phyloP scores from a whole-genome alignment of 2,797 vertebrate species.

The Scolopax bukidnonensis region DNA sequence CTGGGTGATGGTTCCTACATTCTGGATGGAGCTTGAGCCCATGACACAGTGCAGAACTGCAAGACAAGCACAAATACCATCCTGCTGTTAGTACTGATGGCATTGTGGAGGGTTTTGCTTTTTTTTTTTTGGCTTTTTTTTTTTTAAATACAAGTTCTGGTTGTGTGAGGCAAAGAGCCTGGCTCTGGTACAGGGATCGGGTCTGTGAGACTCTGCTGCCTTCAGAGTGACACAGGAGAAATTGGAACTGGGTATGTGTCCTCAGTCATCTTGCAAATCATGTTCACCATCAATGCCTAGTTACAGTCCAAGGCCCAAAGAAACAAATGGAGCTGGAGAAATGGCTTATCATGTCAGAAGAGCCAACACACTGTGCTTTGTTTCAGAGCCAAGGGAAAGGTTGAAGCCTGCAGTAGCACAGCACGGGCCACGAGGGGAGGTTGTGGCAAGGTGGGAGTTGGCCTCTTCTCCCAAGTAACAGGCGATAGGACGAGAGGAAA shows the following conservation, averaged over 20 bases:
- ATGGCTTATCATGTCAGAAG: not conserved
- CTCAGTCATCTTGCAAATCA: not conserved
- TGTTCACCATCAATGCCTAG: not conserved
- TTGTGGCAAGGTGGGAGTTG: too few species aligned
- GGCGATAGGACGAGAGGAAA: too few species aligned
- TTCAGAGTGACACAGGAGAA: not conserved
- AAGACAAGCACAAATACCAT: not conserved
- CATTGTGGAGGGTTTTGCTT: accelerated
- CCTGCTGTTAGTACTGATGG: not conserved
- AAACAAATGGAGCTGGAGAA: not conserved
- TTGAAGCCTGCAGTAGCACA: too few species aligned
- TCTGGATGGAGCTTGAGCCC: not conserved
- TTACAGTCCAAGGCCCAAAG: not conserved
- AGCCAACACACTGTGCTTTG: not conserved
- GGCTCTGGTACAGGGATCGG: not conserved
- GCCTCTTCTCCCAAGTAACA: too few species aligned
- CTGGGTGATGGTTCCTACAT: not conserved
- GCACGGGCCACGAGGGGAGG: not conserved
- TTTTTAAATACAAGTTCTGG: not conserved
- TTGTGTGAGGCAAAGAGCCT: not conserved
- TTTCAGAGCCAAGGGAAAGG: not conserved
- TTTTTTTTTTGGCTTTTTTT: too few species aligned
- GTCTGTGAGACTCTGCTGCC: too few species aligned
- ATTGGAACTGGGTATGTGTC: not conserved
- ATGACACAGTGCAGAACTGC: not conserved